Evolutionary conservation across 2,888 invertebrate genomes (phyloP).

Genomic region (Sarcophaga variegata): DNA sequence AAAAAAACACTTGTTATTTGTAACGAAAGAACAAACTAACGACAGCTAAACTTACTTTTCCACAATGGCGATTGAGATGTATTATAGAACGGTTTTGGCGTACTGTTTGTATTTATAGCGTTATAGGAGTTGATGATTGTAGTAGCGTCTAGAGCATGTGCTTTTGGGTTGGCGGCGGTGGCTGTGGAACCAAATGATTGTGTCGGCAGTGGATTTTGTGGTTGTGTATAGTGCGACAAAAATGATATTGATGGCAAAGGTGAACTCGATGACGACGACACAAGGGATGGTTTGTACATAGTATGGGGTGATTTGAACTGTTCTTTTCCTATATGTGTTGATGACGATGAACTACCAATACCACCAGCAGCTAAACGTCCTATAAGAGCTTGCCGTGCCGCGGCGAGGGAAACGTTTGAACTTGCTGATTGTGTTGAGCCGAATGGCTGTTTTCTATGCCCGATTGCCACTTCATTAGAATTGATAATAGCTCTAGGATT

Average conservation of each 20-base stretch:
- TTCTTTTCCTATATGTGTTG: constrained; percentile 58
- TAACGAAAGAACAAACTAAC: constrained; percentile 70
- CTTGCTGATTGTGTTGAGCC: constrained; percentile 71
- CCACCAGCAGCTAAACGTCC: constrained; percentile 74
- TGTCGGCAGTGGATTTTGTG: constrained; percentile 70
- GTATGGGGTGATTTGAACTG: constrained; percentile 63
- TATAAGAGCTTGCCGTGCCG: constrained; percentile 77
- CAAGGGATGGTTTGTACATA: constrained; percentile 71
- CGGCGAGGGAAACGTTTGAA: constrained; percentile 78
- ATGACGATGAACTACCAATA: constrained; percentile 60
- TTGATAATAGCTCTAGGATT: constrained; percentile 5
- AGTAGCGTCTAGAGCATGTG: constrained; percentile 66
- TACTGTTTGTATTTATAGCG: constrained; percentile 71
- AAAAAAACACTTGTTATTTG: constrained; percentile 64
- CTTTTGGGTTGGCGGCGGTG: constrained; percentile 72
- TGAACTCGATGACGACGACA: constrained; percentile 69
- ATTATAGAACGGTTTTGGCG: constrained; percentile 74
- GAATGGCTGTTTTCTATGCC: constrained; percentile 33
- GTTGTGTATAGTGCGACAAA: constrained; percentile 70
- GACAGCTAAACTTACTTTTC: constrained; percentile 79
- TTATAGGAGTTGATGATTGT: constrained; percentile 64
- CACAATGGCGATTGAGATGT: constrained; percentile 78
- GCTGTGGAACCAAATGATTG: constrained; percentile 66
- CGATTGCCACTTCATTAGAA: constrained; percentile 9
- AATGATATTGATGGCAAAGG: constrained; percentile 67